phyloP scores from a whole-genome alignment of 2,113 vertebrate species.

The Arvicanthis niloticus region DNA sequence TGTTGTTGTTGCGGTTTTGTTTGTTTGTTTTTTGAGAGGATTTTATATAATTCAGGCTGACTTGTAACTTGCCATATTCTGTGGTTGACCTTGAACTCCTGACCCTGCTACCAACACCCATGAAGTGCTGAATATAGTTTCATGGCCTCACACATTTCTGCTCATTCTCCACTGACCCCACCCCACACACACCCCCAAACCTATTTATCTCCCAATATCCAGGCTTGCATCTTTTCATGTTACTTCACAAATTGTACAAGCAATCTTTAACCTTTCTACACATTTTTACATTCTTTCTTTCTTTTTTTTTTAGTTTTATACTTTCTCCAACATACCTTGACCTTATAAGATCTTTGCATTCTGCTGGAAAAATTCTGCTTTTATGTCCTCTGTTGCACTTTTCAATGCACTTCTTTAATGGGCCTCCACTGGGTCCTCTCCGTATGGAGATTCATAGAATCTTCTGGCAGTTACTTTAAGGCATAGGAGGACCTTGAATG shows the following conservation, averaged over 20 bases:
- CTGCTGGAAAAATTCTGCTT: not conserved
- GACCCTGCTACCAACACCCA: not conserved
- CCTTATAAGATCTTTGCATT: not conserved
- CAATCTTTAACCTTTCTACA: not conserved
- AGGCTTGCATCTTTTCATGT: not conserved
- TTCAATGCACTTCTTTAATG: not conserved
- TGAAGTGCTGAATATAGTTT: not conserved
- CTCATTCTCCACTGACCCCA: not conserved
- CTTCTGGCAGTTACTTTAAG: not conserved
- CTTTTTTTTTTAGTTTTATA: not conserved
- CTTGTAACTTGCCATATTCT: not conserved
- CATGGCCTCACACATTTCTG: not conserved
- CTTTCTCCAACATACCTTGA: not conserved
- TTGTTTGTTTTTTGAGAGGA: not conserved
- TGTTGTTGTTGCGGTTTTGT: not conserved
- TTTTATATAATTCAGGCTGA: not conserved
- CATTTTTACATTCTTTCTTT: not conserved
- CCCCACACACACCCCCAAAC: fast-evolving
- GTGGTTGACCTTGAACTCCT: not conserved
- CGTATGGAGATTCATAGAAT: not conserved
- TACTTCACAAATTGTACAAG: not conserved
- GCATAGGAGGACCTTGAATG: not conserved
- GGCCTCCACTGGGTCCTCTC: not conserved
- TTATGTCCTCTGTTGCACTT: not conserved
- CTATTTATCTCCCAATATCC: not conserved